These are phyloP conservation scores for Oophaga sylvatica DNA, from an alignment of 2,797 vertebrate species.

Conservation along the genomic window DNA sequence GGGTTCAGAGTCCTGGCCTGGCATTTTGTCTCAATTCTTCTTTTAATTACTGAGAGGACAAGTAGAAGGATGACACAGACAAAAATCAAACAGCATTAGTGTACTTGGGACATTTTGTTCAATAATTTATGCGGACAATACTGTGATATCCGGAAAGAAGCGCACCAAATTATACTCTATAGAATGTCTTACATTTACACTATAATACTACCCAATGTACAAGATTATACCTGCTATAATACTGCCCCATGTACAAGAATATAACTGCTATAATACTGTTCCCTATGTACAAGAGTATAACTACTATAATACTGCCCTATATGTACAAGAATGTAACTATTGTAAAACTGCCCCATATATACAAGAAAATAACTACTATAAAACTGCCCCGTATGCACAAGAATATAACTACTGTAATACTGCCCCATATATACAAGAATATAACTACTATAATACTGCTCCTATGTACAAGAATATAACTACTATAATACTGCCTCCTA, in stretches of 20 bases:
- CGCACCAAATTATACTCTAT: too few relatives aligned
- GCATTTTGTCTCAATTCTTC: slow-evolving; percentile 8
- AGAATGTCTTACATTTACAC: too few relatives aligned
- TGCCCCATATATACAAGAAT: background rate
- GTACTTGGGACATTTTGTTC: background rate
- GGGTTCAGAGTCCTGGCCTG: background rate
- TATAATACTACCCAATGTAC: background rate
- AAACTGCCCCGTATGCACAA: background rate
- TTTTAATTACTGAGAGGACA: background rate
- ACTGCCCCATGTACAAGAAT: background rate
- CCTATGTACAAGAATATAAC: background rate
- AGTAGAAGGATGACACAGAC: background rate
- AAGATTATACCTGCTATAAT: too few relatives aligned
- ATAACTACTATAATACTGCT: background rate
- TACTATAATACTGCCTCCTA: background rate
- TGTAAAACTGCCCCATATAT: background rate
- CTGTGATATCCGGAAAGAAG: background rate
- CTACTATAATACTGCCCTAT: background rate
- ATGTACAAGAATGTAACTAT: background rate
- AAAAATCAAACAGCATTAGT: background rate
- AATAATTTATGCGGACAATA: background rate
- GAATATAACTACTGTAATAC: background rate
- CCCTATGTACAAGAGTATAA: background rate
- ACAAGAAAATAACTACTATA: background rate
- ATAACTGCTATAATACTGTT: too few relatives aligned